Base-by-base conservation (phyloP, 2,888 invertebrate genomes). In the Macrosoma leucophasiata region DNA sequence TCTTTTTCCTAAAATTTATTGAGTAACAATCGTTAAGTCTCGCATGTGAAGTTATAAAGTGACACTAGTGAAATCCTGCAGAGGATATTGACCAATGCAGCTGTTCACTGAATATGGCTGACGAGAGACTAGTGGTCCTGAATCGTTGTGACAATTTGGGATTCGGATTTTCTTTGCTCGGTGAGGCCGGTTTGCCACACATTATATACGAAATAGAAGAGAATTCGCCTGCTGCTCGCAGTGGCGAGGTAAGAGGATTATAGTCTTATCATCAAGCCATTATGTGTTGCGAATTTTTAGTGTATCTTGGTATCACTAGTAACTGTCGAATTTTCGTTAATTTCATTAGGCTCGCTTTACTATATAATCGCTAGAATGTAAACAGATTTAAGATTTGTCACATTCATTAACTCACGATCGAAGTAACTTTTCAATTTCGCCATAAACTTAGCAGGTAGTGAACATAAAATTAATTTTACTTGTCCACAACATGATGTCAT, bases 131-230 rank as follows among this genome's bases (percentile, higher is more conserved):
- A 86, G 93, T 94, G 86, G 92, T 92, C 84, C 88, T 94, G 84
- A 92, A 90, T 85, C 91, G 93, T 74, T 92, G 91, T 88, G 93
- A 93, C 86, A 90, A 90, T 86, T 89, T 91, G 78, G 94, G 95
- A 71, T 93, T 95, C 74, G 96, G 96, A 63, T 95, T 96, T 87
- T 95, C 95, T 61, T 86, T 96, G 64, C 89, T 95, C 68, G 94
- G 95, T 54, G 93, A 94, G 82, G 93, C 94, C 69, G 95, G 94
- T 76, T 90, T 94, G 81, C 95, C 95, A 70, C 95, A 95, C 73
- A 93, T 96, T 75, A 94, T 96, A 78, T 95, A 95, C 86, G 92
- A 95, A 86, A 95, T 96, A 71, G 89, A 94, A 70, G 95, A 95
- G 79, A 94, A 95, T 84, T 96, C 95, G 59, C 95, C 96, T 75